Conservation (phyloP, 2,113 vertebrate genomes). For the Lasiurus cinereus region DNA sequence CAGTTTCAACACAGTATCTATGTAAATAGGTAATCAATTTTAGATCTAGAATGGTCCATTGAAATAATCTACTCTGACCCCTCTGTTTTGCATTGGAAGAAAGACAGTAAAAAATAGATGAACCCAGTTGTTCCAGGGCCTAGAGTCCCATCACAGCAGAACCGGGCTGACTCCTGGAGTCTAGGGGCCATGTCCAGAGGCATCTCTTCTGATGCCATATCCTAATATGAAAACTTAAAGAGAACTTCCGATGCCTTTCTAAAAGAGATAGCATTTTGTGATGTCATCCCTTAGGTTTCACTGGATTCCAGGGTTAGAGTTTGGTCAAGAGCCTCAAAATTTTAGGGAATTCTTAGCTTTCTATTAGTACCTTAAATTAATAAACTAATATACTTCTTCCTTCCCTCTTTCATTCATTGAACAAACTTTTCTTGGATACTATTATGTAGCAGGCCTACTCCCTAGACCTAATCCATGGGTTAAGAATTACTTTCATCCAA, state of each 20-base stretch:
- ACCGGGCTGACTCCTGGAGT: not conserved
- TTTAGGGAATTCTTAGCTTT: conserved; percentile 58
- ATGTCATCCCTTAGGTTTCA: not conserved
- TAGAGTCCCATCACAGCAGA: not conserved
- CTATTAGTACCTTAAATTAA: conserved; percentile 35
- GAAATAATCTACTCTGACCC: not conserved
- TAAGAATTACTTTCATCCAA: conserved; percentile 51
- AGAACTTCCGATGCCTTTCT: conserved; percentile 30
- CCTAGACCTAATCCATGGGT: not conserved
- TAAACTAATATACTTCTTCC: conserved; percentile 23
- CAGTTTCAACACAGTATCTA: conserved; percentile 17
- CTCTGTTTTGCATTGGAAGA: conserved; percentile 33
- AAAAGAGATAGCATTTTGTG: conserved; percentile 34
- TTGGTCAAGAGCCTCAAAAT: conserved; percentile 10
- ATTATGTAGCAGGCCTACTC: conserved; percentile 21
- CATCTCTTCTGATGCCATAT: not conserved
- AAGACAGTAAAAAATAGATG: not conserved
- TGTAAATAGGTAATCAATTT: conserved; percentile 13
- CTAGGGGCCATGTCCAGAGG: not conserved
- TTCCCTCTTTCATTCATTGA: conserved; percentile 22
- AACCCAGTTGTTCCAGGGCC: not conserved
- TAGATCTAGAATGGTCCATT: not conserved
- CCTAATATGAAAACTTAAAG: conserved; percentile 29
- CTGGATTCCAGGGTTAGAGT: not conserved
- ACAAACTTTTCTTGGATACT: conserved; percentile 29